Base-by-base conservation (phyloP, 2,888 invertebrate species). In the Oscheius onirici region DNA sequence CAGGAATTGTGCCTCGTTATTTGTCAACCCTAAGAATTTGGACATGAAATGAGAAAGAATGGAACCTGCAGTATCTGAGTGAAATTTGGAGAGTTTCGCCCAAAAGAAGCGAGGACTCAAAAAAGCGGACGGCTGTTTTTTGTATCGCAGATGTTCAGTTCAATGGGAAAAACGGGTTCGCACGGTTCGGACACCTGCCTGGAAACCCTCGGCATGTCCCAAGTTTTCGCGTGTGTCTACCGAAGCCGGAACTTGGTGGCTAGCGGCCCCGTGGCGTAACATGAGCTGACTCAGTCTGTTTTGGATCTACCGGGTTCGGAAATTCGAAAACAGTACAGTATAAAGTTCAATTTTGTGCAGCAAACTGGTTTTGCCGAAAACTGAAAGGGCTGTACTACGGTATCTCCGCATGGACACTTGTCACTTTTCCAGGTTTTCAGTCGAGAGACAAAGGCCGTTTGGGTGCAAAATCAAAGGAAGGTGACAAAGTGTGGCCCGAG, bases 131-230 rank as follows among this genome's bases (percentile, higher is more conserved):
- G 58, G 41, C 22, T 58, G n/a, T 20, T 58, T 58, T 58, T 58
- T 58, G 58, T 43, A 28, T 26, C 55, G 41, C 58, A 58, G 58
- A 58, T 58, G 58, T 58, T 58, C 40, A 58, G 58, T 58, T 58
- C 58, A 40, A n/a, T 20, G n/a, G 55, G 58, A 58, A 58, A 58
- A 58, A 58, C 58, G 58, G 41, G 58, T 58, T 58, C 58, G 58
- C n/a, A 17, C 24, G 52, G 52, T 15, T 52, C 17, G 20, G 52
- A 13, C 24, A 22, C 20, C 24, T 52, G n/a, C 20, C 51, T 20
- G 51, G 51, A 11, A 20, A 20, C 22, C 22, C 22, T 51, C 24
- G 20, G 51, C 51, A 17, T 51, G 34, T 34, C 8, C 34, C 34
- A 34, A 34, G 34, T 34, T 34, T 34, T 34, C 34, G 34, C 34